Evolutionary conservation across 1,140 invertebrate genomes (phyloP).

Genomic region (Drosophila subpulchrella): DNA sequence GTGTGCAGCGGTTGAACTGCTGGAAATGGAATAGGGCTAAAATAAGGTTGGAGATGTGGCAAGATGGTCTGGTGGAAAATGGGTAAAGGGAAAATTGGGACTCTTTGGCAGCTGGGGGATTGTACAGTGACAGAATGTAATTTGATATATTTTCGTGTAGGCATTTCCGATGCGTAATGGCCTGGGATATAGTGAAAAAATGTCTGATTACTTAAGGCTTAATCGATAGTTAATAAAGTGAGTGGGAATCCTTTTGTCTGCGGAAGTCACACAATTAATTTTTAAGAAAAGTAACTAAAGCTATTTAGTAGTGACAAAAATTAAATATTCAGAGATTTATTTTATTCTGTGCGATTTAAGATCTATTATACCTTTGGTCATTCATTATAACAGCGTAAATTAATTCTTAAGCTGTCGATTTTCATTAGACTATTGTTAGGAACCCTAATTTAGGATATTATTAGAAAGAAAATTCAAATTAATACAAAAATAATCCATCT

Average conservation of each 20-base stretch:
- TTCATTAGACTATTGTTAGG: no score
- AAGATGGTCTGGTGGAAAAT: constrained; percentile 6
- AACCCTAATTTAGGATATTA: no score
- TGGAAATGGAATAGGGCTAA: not conserved
- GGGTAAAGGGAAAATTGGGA: not conserved
- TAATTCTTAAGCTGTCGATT: no score
- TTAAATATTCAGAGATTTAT: no score
- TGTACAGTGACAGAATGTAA: constrained; percentile 45
- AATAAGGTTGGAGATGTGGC: not conserved
- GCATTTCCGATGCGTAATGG: constrained; percentile 34
- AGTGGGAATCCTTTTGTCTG: no score
- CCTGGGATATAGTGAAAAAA: constrained; percentile 8
- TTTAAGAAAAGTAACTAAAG: not conserved
- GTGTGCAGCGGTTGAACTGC: constrained; percentile 60
- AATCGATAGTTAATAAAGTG: not conserved
- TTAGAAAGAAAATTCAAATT: no score
- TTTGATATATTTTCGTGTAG: constrained; percentile 34
- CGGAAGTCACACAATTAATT: not conserved
- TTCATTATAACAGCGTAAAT: no score
- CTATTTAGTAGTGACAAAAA: no score
- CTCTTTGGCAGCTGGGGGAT: constrained; percentile 19
- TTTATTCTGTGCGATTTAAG: no score
- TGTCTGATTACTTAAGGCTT: not conserved
- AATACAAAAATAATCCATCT: no score
- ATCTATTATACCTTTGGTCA: no score